Conservation (phyloP, 30 jellyfish, hydroid and myxozoan genomes). For the Haliclystus octoradiatus region DNA sequence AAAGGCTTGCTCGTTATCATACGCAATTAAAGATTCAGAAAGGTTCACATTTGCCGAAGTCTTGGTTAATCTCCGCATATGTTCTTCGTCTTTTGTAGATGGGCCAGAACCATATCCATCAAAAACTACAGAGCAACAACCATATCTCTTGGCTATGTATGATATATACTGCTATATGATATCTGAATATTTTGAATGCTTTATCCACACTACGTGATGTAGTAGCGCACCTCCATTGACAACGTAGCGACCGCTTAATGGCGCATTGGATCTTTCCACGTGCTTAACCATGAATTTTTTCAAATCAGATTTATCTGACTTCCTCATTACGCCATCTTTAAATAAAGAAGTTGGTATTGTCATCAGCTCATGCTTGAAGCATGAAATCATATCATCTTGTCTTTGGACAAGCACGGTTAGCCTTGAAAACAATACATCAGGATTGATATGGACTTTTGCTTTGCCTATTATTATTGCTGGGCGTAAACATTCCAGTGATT, state of each 20-base stretch:
- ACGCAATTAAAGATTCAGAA: too few species aligned
- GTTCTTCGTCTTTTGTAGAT: too few species aligned
- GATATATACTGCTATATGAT: slow-evolving; percentile 19
- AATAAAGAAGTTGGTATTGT: slow-evolving; percentile 37
- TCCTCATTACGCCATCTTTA: slow-evolving; percentile 35
- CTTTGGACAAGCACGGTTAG: slow-evolving; percentile 30
- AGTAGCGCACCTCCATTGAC: slow-evolving; percentile 51
- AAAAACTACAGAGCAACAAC: too few species aligned
- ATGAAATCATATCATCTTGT: slow-evolving; percentile 25
- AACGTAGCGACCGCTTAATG: not conserved
- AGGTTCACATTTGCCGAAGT: too few species aligned
- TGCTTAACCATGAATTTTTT: slow-evolving; percentile 6
- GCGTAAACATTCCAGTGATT: slow-evolving; percentile 13
- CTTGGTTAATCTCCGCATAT: too few species aligned
- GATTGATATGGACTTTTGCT: slow-evolving; percentile 13
- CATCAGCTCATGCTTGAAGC: slow-evolving; percentile 34
- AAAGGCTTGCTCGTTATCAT: too few species aligned
- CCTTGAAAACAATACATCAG: slow-evolving; percentile 25
- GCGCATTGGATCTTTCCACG: slow-evolving; percentile 1
- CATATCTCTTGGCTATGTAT: too few species aligned
- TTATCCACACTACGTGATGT: slow-evolving; percentile 20
- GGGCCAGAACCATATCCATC: too few species aligned
- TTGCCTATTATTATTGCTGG: slow-evolving; percentile 10
- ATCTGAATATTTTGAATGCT: slow-evolving; percentile 11
- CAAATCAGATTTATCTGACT: slow-evolving; percentile 31